A percentile compares a stretch with the other conserved stretches of the same genome.
Evolutionary conservation across 2,113 vertebrate species (phyloP).

Genomic region (Psophia crepitans): DNA sequence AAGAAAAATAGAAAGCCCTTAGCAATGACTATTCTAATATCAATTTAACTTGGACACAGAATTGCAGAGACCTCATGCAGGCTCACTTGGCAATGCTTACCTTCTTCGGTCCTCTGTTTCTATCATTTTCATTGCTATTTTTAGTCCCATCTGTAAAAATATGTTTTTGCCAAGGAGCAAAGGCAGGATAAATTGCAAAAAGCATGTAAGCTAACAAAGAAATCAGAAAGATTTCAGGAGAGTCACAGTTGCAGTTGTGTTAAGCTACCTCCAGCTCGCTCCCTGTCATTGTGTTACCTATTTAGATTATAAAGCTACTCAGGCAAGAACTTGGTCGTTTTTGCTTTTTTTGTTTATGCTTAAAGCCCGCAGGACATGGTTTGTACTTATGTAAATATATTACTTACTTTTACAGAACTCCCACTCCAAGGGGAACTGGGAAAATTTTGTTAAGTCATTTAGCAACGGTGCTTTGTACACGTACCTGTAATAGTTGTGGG

Average conservation of each 20-base stretch:
- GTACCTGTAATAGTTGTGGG: not conserved
- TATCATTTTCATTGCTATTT: slow-evolving; percentile 6
- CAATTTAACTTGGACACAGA: not conserved
- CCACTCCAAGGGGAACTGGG: not conserved
- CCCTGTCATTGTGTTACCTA: not conserved
- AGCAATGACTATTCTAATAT: not conserved
- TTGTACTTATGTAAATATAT: not conserved
- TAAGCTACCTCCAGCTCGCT: not conserved
- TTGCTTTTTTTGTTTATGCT: not conserved
- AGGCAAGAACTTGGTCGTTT: not conserved
- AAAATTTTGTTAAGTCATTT: not conserved
- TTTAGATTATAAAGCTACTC: not conserved
- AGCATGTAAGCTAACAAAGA: slow-evolving; percentile 19
- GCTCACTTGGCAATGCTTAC: not conserved
- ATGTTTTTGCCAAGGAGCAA: slow-evolving; percentile 26
- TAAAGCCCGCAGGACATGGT: not conserved
- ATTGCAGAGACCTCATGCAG: not conserved
- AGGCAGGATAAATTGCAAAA: slow-evolving; percentile 16
- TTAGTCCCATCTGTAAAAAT: slow-evolving; percentile 52
- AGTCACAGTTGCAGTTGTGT: not conserved
- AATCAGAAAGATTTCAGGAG: not conserved
- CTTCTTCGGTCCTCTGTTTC: not conserved
- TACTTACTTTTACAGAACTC: not conserved
- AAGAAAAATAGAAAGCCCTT: not conserved
- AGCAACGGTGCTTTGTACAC: not conserved